Base-by-base conservation (phyloP, 1,140 invertebrate species). In the Drosophila sproati region DNA sequence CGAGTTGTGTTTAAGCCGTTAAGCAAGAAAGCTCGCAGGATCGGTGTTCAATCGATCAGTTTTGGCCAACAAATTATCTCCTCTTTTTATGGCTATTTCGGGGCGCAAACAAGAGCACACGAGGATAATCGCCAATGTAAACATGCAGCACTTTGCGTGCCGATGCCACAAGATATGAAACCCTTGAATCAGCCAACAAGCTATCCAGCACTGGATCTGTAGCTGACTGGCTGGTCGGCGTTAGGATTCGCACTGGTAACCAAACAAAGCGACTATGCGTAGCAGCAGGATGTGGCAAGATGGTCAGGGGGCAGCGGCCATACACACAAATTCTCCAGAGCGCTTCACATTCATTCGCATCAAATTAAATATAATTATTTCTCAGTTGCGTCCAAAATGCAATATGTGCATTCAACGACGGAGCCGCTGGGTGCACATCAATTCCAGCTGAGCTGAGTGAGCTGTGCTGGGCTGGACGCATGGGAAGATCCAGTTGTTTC, bases 351-450 rank as follows among this genome's bases (percentile, higher is more conserved):
- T 82, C 78, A 73, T 81, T 81, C 55, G 73, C 72, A 60, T 80
- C 77, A 81, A 91, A 91, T 91, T 91, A 91, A 79, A 79, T 78
- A 78, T 76, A 91, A 91, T 91, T 91, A 91, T 82, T 73, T 68
- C 52, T 63, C 66, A 80, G 62, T 61, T 64, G 54, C 60, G 29
- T 31, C 61, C 57, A 68, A 77, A 77, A 77, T 69, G 73, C 73
- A 64, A 79, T 76, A 39, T 57, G 39, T 43, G 20, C 54, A 73
- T 72, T 51, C 74, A 77, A 73, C 74, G 72, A 41, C 51, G 43
- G 10, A 64, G 57, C 12, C 60, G 56, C 31, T 50, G 41, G 20
- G 48, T 28, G 41, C 39, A 54, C 35, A 39, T 39, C 62, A 32
- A 7, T 29, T 5, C n/a, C 31, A 6, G 8, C 45, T n/a, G 12